Base-by-base conservation (phyloP, 2,797 vertebrate species). In the Pipistrellus pygmaeus region DNA sequence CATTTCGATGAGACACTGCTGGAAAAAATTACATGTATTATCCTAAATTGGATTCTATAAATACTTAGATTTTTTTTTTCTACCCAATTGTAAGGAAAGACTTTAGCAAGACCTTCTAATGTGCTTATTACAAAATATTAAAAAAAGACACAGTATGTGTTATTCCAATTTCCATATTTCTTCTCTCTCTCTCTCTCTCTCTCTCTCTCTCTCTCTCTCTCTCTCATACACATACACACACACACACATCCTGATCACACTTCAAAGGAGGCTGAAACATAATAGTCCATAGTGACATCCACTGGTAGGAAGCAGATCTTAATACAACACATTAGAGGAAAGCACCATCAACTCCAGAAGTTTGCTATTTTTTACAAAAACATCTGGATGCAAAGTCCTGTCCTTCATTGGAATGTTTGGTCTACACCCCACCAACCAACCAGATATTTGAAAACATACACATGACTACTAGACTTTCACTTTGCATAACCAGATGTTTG, bases 261-360 rank as follows among this genome's bases (percentile, higher is more conserved):
- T 95, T 88, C 93, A 95, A 90, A 83, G 81, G 86, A 96, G 97
- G 93, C 73, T 94, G 91, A 88, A 80, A 72, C 77, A 86, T 90
- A 95, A 96, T 94, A 95, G 87, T 81, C 76, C 96, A 97, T 88
- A 97, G 97, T 97, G 97, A 98, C 97, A 97, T 98, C 97, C 96
- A 97, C 96, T 97, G 97, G 97, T 72, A 72, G 91, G 55, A 60
- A 96, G 44, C 10, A 86, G 93, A 94, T 92, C 75, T 73, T 86
- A 93, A 76, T 66, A 76, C 41, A 71, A 94, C 25, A 89, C 83
- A 46, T 81, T 69, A 94, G n/a, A 95, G 51, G 75, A 95, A 94
- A 96, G 23, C 46, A 69, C 90, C 72, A 91, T 81, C 91, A 82
- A 94, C 76, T 93, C 76, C 60, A 86, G 64, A 93, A 90, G 75